Evolutionary conservation across 2,888 invertebrate genomes (phyloP), one percentile per base, ranked within the genome.

Genomic region (Odontocerum albicorne): DNA sequence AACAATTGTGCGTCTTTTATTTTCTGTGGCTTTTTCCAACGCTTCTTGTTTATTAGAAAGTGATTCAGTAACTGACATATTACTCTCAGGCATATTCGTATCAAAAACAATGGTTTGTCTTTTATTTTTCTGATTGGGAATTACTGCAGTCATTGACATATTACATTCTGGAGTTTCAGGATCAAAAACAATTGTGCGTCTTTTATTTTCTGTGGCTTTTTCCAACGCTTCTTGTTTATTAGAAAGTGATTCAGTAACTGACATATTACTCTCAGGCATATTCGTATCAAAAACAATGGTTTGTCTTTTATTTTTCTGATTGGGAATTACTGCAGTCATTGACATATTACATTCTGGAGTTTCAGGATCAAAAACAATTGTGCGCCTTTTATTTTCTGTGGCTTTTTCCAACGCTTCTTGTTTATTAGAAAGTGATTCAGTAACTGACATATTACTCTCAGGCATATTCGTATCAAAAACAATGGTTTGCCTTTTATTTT

Each of bases 301-400:
- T n/a, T n/a, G n/a, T n/a, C n/a, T n/a, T n/a, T n/a, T n/a, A n/a
- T n/a, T n/a, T 12, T 22, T 6, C 21, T 1, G 2, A 12, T 2
- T 21, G 6, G 44, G 10, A 32, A 44, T 31, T 1, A 44, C 31
- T 12, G 31, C 13, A 10, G 45, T 45, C 45, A 35, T 45, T 4
- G 45, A 45, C 45, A 33, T 45, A 13, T 47, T 22, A 22, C 47
- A 36, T n/a, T 47, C 47, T 21, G 45, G 45, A n/a, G 20, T 45
- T n/a, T 15, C 15, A 16, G 13, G 15, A 22, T 36, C 36, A 36
- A 22, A 35, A 2, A 21, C n/a, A 4, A 35, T 15, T 6, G 47
- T 36, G 8, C 38, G 20, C 3, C 38, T 47, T 16, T 21, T 47
- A 16, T 47, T 47, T 38, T 47, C 47, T n/a, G n/a, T n/a, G n/a